Evolutionary conservation across 2,113 vertebrate genomes (phyloP).

Genomic region (Heteronetta atricapilla): DNA sequence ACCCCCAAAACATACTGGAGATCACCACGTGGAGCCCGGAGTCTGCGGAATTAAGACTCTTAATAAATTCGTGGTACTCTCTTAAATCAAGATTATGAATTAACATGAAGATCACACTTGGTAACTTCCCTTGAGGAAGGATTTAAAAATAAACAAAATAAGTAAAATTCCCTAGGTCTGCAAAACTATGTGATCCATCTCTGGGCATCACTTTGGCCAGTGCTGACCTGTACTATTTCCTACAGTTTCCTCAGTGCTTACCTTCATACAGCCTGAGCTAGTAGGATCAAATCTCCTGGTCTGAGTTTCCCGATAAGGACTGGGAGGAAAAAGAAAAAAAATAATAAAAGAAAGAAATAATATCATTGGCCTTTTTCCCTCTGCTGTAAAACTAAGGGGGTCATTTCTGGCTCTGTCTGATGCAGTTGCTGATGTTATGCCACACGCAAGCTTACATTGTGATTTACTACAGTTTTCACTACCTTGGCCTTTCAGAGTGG

Average conservation of each 20-base stretch:
- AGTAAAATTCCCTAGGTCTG: not conserved
- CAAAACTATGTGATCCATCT: not conserved
- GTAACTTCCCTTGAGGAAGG: not conserved
- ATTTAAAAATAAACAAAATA: not conserved
- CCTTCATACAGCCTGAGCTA: not conserved
- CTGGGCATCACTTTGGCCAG: not conserved
- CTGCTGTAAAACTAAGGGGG: not conserved
- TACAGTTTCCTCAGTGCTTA: not conserved
- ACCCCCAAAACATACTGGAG: not conserved
- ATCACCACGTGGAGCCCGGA: not conserved
- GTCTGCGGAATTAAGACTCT: not conserved
- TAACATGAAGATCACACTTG: not conserved
- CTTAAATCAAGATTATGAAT: not conserved
- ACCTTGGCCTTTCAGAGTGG: constrained; percentile 14
- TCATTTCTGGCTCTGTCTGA: not conserved
- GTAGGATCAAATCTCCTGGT: not conserved
- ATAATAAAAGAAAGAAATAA: not conserved
- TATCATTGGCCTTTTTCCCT: not conserved
- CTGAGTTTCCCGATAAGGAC: not conserved
- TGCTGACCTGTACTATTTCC: not conserved
- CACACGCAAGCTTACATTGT: not conserved
- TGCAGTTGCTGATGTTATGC: not conserved
- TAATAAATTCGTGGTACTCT: not conserved
- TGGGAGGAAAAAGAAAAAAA: no score
- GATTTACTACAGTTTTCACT: constrained; percentile 42